Evolutionary conservation across 2,888 invertebrate genomes (phyloP), one percentile per base, ranked within the genome.

Genomic region (Bedellia somnulentella): DNA sequence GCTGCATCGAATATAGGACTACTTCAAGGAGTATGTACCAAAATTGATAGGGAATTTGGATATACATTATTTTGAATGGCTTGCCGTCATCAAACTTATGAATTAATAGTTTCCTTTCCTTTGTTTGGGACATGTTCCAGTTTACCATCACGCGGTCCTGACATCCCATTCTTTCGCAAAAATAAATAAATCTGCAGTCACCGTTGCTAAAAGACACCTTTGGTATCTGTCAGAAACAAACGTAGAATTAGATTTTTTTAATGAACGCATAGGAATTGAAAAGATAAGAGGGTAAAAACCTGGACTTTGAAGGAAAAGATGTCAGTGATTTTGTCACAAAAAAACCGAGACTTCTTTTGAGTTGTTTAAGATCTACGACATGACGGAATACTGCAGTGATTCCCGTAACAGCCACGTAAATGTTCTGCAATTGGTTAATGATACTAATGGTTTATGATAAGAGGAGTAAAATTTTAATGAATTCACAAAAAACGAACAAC

Each of bases 1-100:
- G 27, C 31, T 3, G 26, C 27, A 23, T 27, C 27, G 15, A 31
- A 27, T 11, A 27, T 27, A 31, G 21, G 27, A 15, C 21, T 31
- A 6, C 12, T 12, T 9, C 24, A 12, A 12, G 13, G 24, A 5
- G 13, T 6, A n/a, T n/a, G n/a, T n/a, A n/a, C n/a, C n/a, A n/a
- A n/a, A n/a, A n/a, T n/a, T n/a, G 23, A 23, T 10, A 23, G n/a
- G 4, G 5, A 23, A 9, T 23, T 23, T 6, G 5, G n/a, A 23
- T 11, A 11, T 10, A 23, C n/a, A 23, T 23, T 23, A 9, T 23
- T 23, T 12, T 24, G 13, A 9, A 4, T 24, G 11, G 24, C 24
- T 24, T 24, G 24, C 13, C 24, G 24, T 24, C 24, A 24, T 12
- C 24, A 24, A 5, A 24, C 24, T 4, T 4, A 12, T 12, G 24